Percentiles rank a stretch among this genome's conserved stretches.
These are phyloP conservation scores for Drosophila sproati DNA, from an alignment of 1,140 invertebrate species.

Conservation along the genomic window DNA sequence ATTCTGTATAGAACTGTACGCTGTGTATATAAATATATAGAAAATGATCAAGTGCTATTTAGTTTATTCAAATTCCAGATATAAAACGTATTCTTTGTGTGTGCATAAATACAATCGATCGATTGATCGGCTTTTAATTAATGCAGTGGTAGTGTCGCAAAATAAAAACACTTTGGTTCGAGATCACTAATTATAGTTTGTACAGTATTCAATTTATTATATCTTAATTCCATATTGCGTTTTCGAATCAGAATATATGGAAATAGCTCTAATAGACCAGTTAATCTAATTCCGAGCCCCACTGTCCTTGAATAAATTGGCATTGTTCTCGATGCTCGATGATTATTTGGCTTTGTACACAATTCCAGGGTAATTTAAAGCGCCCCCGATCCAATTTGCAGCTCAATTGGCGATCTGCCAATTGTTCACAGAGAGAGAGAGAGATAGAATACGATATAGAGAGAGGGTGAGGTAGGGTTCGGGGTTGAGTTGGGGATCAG, in stretches of 20 bases:
- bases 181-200: too few species aligned
- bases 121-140: too few species aligned
- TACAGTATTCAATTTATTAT: not conserved
- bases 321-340: not conserved
- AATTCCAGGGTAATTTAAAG: conserved; percentile 10
- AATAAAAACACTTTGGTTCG: too few species aligned
- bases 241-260: too few species aligned
- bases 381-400: conserved; percentile 3
- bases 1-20: too few species aligned
- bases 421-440: not conserved
- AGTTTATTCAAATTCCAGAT: too few species aligned
- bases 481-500: conserved; percentile 18
- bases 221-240: not conserved
- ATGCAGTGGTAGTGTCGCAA: not conserved
- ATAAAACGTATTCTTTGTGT: not conserved
- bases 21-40: not conserved
- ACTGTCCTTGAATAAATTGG: not conserved
- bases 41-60: too few species aligned
- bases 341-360: conserved; percentile 1
- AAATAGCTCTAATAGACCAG: not conserved
- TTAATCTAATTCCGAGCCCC: not conserved
- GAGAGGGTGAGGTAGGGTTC: not conserved
- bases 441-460: too few species aligned
- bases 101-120: too few species aligned
- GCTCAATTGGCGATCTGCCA: conserved; percentile 10